Conservation (phyloP, 2,888 invertebrate species). For the Diaperis boleti region DNA sequence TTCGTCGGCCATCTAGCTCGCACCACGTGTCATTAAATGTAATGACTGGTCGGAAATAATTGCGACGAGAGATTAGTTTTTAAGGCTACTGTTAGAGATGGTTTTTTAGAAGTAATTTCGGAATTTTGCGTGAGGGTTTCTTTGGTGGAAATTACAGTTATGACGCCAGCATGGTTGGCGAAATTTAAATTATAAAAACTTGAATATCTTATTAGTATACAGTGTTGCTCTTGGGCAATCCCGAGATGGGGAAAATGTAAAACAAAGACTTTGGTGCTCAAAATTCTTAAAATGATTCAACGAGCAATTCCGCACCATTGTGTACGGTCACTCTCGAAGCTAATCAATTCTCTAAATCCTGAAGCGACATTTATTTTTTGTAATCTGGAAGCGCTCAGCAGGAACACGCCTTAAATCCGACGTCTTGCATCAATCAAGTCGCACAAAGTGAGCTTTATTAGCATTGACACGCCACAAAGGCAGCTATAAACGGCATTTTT, state of each 20-base stretch:
- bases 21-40: constrained; percentile 17
- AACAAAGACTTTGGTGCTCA: too few relatives aligned
- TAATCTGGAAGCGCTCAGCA: constrained; percentile 39
- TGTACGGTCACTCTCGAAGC: neutral
- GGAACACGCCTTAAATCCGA: constrained; percentile 39
- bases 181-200: neutral
- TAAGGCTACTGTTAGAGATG: neutral
- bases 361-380: constrained; percentile 36
- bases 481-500: constrained; percentile 20
- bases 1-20: constrained; percentile 1
- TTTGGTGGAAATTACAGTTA: too few relatives aligned
- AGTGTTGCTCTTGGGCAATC: too few relatives aligned
- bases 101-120: too few relatives aligned
- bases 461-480: constrained; percentile 29
- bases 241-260: too few relatives aligned
- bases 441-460: constrained; percentile 40
- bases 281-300: too few relatives aligned
- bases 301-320: neutral
- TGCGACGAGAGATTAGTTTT: neutral
- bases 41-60: constrained; percentile 25
- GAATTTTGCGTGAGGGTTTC: too few relatives aligned
- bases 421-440: constrained; percentile 40
- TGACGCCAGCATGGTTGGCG: too few relatives aligned
- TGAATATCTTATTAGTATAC: constrained; percentile 2
- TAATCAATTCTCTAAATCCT: constrained; percentile 35